Evolutionary conservation across 2,888 invertebrate genomes (phyloP), one percentile per base, ranked within the genome.

Genomic region (Nysson spinosus): DNA sequence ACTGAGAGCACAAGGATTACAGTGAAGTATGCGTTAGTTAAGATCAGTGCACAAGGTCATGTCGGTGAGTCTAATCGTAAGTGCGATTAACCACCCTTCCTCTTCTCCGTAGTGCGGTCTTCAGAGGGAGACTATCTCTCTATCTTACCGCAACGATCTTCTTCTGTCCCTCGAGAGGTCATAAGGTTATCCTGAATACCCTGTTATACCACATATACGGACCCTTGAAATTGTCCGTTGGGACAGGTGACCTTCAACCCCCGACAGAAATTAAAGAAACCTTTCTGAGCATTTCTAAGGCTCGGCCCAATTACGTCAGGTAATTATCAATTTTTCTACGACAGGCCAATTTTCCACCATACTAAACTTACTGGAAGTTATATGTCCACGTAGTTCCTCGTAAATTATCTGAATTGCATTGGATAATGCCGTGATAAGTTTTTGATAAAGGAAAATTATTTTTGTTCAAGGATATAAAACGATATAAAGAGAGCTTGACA

Each of bases 21-120:
- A n/a, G n/a, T n/a, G n/a, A n/a, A n/a, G n/a, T n/a, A n/a, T n/a
- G n/a, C n/a, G n/a, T n/a, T n/a, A n/a, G n/a, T 39, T 54, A 14
- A 28, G 30, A 43, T 43, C 5, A 55, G 28, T 54, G 30, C 37
- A 30, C 30, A 44, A 54, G 64, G 35, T 57, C 56, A 51, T 52
- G 46, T 40, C 37, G 63, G 46, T 51, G 54, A 55, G 17, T 67
- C 64, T 69, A n/a, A n/a, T n/a, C n/a, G n/a, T n/a, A 67, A 72
- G 64, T 66, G 78, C 79, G 80, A 80, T 80, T 80, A 80, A 80
- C 68, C 75, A 66, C 52, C 66, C 71, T 72, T 70, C 68, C 69
- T 72, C 70, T 69, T 50, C 68, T 68, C 75, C 49, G 73, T 76
- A 72, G 46, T 69, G 75, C 66, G 67, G 75, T 68, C 57, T 60